A percentile compares a stretch with the other conserved stretches of the same genome.
Conservation (phyloP, 1,140 invertebrate species). For the Battus philenor region DNA sequence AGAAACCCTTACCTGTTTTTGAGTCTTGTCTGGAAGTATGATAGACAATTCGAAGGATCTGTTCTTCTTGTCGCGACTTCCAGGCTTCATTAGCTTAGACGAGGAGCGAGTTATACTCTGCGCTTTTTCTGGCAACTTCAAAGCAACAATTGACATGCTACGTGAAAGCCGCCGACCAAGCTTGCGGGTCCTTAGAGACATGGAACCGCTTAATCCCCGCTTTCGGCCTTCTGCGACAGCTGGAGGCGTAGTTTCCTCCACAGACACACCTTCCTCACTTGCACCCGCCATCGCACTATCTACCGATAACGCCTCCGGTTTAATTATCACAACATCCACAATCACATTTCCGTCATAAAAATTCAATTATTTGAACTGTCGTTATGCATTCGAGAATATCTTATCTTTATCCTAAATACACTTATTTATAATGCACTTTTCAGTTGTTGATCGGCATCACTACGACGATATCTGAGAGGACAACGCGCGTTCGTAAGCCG, state of each 20-base stretch:
- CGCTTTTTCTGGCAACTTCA: constrained; percentile 72
- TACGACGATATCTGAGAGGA: constrained; percentile 39
- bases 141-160: constrained; percentile 75
- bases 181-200: constrained; percentile 69
- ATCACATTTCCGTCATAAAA: constrained; percentile 53
- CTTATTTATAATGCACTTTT: constrained; percentile 34
- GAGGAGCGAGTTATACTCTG: constrained; percentile 62
- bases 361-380: constrained; percentile 39
- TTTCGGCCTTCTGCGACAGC: constrained; percentile 41
- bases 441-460: constrained; percentile 25
- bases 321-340: constrained; percentile 41
- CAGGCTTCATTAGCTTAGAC: constrained; percentile 51
- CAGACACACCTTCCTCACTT: constrained; percentile 46
- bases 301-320: constrained; percentile 28
- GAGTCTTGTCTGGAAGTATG: constrained; percentile 77
- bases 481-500: constrained; percentile 36
- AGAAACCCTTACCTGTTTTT: constrained; percentile 76
- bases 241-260: constrained; percentile 34
- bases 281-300: constrained; percentile 63
- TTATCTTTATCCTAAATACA: not conserved
- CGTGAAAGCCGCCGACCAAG: constrained; percentile 74
- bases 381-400: constrained; percentile 36
- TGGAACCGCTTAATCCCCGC: constrained; percentile 58
- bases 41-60: constrained; percentile 72
- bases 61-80: constrained; percentile 55